Base-by-base conservation (phyloP, 2,113 vertebrate genomes). In the Malurus melanocephalus region DNA sequence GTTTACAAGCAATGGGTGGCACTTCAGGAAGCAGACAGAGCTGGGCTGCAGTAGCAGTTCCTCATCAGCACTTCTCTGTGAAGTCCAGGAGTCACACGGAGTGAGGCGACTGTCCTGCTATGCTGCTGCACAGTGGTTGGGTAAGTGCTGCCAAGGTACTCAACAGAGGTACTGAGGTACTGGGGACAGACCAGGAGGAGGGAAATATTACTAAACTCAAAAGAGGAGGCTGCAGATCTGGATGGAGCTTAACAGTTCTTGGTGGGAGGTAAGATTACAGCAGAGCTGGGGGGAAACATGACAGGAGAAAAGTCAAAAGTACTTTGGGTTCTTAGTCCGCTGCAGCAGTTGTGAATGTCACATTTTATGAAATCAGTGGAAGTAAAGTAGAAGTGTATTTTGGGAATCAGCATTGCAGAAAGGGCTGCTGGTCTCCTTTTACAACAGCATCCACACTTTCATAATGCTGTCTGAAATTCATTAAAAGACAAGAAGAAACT, bases 61-160 rank as follows among this genome's bases (percentile, higher is more conserved):
- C 89, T 91, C 87, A 56, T 13, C 46, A 84, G 65, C 2, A 3
- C 38, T 83, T 88, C 65, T 56, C 48, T 85, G 67, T 13, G 4
- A 32, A 32, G 42, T 2, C 2, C 7, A 5, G 42, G 33, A 78
- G 38, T 3, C 26, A 43, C 18, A 28, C 5, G 1, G 71, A 56
- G 40, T 0, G 3, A 52, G 55, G 45, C 0, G 0, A 61, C 43
- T 6, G 42, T 82, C 28, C 51, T 49, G 28, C 27, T 26, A 2
- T 16, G 30, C 69, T 27, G 7, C 42, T 20, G 35, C 46, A 55
- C 33, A 48, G 28, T 19, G 59, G 4, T 1, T 5, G 24, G 90
- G 90, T 94, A 91, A 89, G 90, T 33, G n/a, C 55, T 66, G 66
- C 65, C 40, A 42, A 40, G 76, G 20, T 53, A 3, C n/a, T 69